Evolutionary conservation across 37 sponge, comb jelly and placozoan species (phyloP).

Genomic region (Dysidea cf. avara): DNA sequence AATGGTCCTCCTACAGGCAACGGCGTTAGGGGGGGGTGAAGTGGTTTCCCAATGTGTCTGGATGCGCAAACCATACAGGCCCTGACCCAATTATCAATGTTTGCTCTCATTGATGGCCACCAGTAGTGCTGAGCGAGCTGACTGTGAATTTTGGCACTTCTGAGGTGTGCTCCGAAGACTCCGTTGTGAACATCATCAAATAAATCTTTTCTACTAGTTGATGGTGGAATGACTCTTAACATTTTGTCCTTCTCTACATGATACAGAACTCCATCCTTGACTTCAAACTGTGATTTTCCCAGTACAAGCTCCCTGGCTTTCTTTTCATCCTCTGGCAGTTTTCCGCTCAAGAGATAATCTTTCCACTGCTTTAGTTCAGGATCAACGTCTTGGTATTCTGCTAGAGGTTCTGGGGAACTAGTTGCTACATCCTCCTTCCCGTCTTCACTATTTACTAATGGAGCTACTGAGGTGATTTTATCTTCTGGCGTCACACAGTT

Average conservation of each 20-base stretch:
- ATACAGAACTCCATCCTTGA: slow-evolving; percentile 11
- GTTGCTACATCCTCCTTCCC: no score
- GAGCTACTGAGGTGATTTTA: no score
- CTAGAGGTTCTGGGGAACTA: slow-evolving; percentile 3
- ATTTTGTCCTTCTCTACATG: slow-evolving; percentile 17
- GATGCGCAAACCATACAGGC: slow-evolving; percentile 30
- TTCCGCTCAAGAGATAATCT: neutral
- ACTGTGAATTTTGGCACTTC: slow-evolving; percentile 28
- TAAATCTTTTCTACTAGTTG: neutral
- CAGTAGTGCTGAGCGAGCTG: slow-evolving; percentile 26
- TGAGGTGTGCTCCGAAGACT: slow-evolving; percentile 12
- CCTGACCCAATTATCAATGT: slow-evolving; percentile 15
- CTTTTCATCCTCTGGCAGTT: slow-evolving; percentile 1
- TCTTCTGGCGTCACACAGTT: no score
- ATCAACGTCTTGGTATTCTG: slow-evolving; percentile 1
- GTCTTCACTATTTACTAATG: no score
- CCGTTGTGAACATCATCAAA: slow-evolving; percentile 13
- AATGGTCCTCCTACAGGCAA: slow-evolving; percentile 49
- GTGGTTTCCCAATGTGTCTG: neutral
- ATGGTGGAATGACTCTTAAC: slow-evolving; percentile 15
- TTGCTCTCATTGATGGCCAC: slow-evolving; percentile 38
- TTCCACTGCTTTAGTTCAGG: neutral
- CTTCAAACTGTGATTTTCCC: neutral
- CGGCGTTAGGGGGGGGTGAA: slow-evolving; percentile 22
- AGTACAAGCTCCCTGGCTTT: slow-evolving; percentile 13